phyloP scores from a whole-genome alignment of 2,888 invertebrate genomes.

The Frankliniella intonsa region DNA sequence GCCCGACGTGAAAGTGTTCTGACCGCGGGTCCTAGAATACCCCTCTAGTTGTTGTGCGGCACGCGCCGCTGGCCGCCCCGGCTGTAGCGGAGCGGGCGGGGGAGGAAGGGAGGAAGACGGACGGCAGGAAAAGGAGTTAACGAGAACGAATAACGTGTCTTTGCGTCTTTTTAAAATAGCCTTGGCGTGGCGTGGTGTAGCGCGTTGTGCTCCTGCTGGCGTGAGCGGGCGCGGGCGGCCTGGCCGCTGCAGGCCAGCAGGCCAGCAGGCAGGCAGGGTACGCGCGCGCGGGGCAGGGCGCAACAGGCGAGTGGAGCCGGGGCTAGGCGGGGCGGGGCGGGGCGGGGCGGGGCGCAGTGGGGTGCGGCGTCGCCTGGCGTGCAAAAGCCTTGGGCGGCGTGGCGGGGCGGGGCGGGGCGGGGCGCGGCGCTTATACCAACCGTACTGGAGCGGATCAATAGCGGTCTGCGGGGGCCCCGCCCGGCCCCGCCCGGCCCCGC shows the following conservation, averaged over 20 bases:
- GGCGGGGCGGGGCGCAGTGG: conserved; percentile 44
- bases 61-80: no score
- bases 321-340: conserved; percentile 51
- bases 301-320: conserved; percentile 49
- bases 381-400: conserved; percentile 42
- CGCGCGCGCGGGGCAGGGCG: conserved; percentile 52
- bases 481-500: not conserved
- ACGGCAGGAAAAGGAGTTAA: no score
- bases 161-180: conserved; percentile 12
- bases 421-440: conserved; percentile 37
- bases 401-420: conserved; percentile 52
- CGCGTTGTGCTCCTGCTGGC: not conserved
- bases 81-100: no score
- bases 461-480: conserved; percentile 33
- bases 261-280: conserved; percentile 47
- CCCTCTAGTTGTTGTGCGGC: no score
- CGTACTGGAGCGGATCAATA: conserved; percentile 5
- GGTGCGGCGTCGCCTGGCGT: conserved; percentile 27
- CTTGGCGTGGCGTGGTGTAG: not conserved
- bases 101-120: no score
- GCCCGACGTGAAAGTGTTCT: no score
- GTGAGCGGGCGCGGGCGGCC: conserved; percentile 50
- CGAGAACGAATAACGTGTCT: no score
- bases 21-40: no score
- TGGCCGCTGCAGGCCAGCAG: conserved; percentile 50